These are phyloP conservation scores for Limosa lapponica DNA, from an alignment of 2,797 vertebrate genomes.

Conservation along the genomic window DNA sequence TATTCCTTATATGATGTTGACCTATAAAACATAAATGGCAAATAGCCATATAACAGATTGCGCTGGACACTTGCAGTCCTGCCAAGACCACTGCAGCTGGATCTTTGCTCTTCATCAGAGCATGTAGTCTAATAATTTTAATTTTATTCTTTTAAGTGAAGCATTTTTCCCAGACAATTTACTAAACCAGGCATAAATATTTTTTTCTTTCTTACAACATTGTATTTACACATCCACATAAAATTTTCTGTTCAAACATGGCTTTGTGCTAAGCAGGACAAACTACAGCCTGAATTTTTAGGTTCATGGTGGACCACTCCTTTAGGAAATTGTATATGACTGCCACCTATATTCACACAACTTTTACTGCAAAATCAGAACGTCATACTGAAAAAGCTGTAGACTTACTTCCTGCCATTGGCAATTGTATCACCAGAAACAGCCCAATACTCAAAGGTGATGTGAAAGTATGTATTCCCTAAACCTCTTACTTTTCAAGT, in stretches of 20 bases:
- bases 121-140: not conserved
- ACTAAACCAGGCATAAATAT: not conserved
- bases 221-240: not conserved
- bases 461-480: not conserved
- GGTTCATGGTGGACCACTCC: not conserved
- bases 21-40: not conserved
- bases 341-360: not conserved
- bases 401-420: not conserved
- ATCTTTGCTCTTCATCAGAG: not conserved
- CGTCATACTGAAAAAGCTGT: not conserved
- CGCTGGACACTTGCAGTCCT: not conserved
- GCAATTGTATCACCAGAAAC: not conserved
- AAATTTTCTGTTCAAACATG: not conserved
- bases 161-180: not conserved
- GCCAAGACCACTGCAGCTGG: not conserved
- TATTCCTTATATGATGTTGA: not conserved
- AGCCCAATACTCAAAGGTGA: not conserved
- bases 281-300: not conserved
- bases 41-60: not conserved
- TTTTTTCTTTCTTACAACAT: not conserved
- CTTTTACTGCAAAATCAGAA: not conserved
- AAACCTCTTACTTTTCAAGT: not conserved
- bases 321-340: not conserved
- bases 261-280: not conserved
- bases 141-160: not conserved